Percentiles rank a stretch among this genome's conserved stretches.
phyloP scores from a whole-genome alignment of 2,888 invertebrate species.

The Scaptodrosophila latifasciaeformis region DNA sequence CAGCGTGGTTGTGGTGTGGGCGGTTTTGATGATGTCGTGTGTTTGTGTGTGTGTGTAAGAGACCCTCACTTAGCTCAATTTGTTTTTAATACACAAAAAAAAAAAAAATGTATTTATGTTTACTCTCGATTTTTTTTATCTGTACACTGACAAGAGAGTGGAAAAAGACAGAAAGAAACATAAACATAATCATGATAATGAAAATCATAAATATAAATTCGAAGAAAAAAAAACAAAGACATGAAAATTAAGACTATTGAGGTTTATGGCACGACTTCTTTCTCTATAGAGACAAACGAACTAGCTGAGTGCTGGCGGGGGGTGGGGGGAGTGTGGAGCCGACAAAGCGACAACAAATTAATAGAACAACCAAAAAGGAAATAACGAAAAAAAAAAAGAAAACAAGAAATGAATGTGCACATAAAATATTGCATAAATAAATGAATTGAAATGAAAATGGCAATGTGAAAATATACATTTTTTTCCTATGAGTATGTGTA shows the following conservation, averaged over 20 bases:
- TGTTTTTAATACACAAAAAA: slow-evolving; percentile 42
- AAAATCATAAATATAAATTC: slow-evolving; percentile 36
- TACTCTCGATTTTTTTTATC: slow-evolving; percentile 26
- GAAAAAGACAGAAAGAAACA: slow-evolving; percentile 14
- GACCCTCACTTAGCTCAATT: slow-evolving; percentile 29
- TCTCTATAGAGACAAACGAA: slow-evolving; percentile 27
- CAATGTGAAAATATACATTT: slow-evolving; percentile 46
- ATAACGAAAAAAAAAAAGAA: slow-evolving; percentile 9
- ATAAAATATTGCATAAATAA: slow-evolving; percentile 67
- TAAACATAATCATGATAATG: slow-evolving; percentile 27
- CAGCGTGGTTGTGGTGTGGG: slow-evolving; percentile 40
- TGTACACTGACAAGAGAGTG: slow-evolving; percentile 29
- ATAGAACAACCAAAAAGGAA: slow-evolving; percentile 41
- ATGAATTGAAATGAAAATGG: slow-evolving; percentile 66
- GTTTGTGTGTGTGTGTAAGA: slow-evolving; percentile 24
- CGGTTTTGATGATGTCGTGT: no score
- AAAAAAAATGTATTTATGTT: no score
- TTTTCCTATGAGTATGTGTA: no score
- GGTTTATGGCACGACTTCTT: slow-evolving; percentile 52
- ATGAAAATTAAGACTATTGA: slow-evolving; percentile 60
- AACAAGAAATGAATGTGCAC: slow-evolving; percentile 49
- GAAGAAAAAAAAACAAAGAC: slow-evolving; percentile 26
- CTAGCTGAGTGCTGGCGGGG: slow-evolving; percentile 21
- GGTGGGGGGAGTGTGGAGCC: slow-evolving; percentile 1
- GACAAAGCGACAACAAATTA: slow-evolving; percentile 51